Percentiles rank a stretch among this genome's conserved stretches.
Evolutionary conservation across 2,113 vertebrate genomes (phyloP).

Genomic region (Catharus bicknelli): DNA sequence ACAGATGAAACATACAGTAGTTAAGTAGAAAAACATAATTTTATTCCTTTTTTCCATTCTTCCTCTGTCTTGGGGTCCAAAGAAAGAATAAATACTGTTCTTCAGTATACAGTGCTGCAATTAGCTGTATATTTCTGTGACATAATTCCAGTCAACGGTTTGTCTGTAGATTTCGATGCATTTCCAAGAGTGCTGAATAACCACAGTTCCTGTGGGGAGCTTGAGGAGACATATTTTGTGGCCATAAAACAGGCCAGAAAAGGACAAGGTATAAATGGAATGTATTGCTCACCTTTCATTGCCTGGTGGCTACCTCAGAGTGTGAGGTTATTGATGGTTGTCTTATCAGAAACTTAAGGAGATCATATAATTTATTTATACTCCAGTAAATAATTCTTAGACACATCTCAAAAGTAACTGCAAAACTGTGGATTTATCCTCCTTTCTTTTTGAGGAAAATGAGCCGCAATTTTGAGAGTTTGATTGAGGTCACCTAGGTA

Average conservation of each 20-base stretch:
- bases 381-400: not conserved
- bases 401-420: not conserved
- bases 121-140: not conserved
- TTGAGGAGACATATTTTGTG: not conserved
- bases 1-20: rapidly evolving
- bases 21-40: not conserved
- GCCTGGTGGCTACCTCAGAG: not conserved
- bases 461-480: not conserved
- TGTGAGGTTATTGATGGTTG: not conserved
- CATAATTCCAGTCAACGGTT: not conserved
- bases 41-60: not conserved
- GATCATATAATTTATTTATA: not conserved
- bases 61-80: not conserved
- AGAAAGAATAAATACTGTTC: not conserved
- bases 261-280: not conserved
- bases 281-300: not conserved
- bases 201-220: not conserved
- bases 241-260: not conserved
- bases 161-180: not conserved
- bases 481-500: not conserved
- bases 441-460: not conserved
- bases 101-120: not conserved
- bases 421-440: not conserved
- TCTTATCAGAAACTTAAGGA: not conserved
- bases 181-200: not conserved